Evolutionary conservation across 2,797 vertebrate genomes (phyloP), one percentile per base, ranked within the genome.

Genomic region (Tympanoctomys barrerae): DNA sequence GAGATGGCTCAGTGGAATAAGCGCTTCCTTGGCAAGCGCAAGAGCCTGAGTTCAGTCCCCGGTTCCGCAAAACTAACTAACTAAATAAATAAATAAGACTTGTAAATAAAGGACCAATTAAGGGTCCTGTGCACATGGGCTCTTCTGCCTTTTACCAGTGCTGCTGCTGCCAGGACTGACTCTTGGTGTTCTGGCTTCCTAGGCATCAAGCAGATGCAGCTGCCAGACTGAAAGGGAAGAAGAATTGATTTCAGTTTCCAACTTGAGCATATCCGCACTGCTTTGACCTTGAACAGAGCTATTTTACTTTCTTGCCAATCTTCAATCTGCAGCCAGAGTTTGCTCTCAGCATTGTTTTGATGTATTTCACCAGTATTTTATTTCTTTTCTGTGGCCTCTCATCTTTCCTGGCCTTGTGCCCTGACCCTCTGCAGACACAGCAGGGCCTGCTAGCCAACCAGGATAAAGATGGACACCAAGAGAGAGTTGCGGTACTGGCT

Each of bases 181-280:
- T 87, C 71, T 92, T 71, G 22, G 9, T 68, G 54, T 54, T 39
- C 77, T 70, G 75, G 88, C 81, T 86, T 96, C 81, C 52, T 52
- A 39, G 46, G 89, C 59, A 96, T 89, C 91, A 87, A 93, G 84
- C 85, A 95, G 78, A 82, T 89, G 59, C 90, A 92, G 78, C 68
- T 36, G 80, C 93, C 93, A 86, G 93, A 64, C 78, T 96, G 95
- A 94, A 97, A 97, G 90, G 73, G 93, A 95, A 96, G 86, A 94
- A 94, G 96, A 97, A 97, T 97, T 96, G 96, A 97, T 97, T 97
- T 96, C 73, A 78, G 82, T 88, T 97, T 97, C 96, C 96, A 93
- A 83, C 96, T 93, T 90, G 87, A 98, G 94, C 93, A 71, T 71
- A 78, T 91, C 91, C 5, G 71, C 59, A 26, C 22, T 61, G 80